Evolutionary conservation across 2,888 invertebrate species (phyloP), one percentile per base, ranked within the genome.

Genomic region (Oeneis ivallda): DNA sequence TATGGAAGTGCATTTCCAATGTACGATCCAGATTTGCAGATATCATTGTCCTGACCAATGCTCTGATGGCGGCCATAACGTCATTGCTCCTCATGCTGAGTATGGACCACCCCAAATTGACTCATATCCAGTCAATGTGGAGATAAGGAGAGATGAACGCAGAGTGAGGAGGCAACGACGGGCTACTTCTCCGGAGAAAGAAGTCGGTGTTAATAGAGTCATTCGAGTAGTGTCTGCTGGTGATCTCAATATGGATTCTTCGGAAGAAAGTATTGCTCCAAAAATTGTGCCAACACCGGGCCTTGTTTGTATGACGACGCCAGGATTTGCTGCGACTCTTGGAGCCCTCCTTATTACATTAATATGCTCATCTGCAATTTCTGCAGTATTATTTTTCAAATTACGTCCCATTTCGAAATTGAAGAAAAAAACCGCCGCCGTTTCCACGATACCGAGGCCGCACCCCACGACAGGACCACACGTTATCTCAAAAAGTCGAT

Each of bases 1-100:
- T 0, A 98, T 98, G 98, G 98, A 98, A 83, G 98, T 98, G 0
- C 98, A 98, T 83, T 98, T 98, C 93, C 97, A 98, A 83, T 98
- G 98, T 83, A 98, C 98, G 39, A 98, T 98, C 71, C 98, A 98
- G 84, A 98, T 98, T 77, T 98, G 98, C 83, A 93, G 98, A 74
- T 97, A 97, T 79, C 96, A 97, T 76, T 98, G 98, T 78, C 98
- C 98, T 0, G 98, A 98, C 73, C 98, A 98, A 79, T 98, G 98
- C 80, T 95, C 96, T 1, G 96, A 96, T 70, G 90, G 92, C 70
- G 90, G 92, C 68, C 93, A 85, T 32, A 88, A 87, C 68, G 85
- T 85, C n/a, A 88, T 89, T 69, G 88, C 86, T 41, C 80, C 92
- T 92, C 82, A 95, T 68, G 93, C 94, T 10, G 94, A 94, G 72